These are phyloP conservation scores for Phortica magna DNA, from an alignment of 2,888 invertebrate genomes.

Conservation along the genomic window DNA sequence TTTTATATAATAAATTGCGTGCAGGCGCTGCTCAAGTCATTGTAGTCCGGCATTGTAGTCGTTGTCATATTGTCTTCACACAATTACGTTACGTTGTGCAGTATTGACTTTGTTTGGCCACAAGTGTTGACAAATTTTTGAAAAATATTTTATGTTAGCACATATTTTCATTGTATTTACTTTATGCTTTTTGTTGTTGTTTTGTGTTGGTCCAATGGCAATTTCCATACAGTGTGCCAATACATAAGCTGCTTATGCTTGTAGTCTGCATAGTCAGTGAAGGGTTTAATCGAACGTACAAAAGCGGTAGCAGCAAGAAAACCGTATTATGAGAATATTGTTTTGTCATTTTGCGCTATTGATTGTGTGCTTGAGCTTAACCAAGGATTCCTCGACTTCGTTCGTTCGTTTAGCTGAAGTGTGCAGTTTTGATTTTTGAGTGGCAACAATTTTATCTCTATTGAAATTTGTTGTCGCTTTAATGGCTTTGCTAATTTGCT, in stretches of 20 bases:
- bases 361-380: too few relatives aligned
- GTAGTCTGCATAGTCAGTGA: not conserved
- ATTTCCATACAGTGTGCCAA: not conserved
- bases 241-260: conserved; percentile 15
- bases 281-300: not conserved
- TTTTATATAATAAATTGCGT: not conserved
- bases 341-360: not conserved
- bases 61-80: not conserved
- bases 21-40: not conserved
- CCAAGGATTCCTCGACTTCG: too few relatives aligned
- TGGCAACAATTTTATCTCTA: too few relatives aligned
- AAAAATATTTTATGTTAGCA: too few relatives aligned
- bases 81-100: conserved; percentile 7
- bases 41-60: not conserved
- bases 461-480: too few relatives aligned
- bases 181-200: not conserved
- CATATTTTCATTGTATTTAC: not conserved
- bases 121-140: too few relatives aligned
- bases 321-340: not conserved
- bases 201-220: not conserved
- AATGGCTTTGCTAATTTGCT: too few relatives aligned
- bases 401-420: too few relatives aligned
- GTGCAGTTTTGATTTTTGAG: too few relatives aligned
- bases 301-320: not conserved
- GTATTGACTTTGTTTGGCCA: not conserved